These are phyloP conservation scores for Arbacia lixula DNA, from an alignment of 53 echinoderm and acorn worm genomes.

Conservation along the genomic window DNA sequence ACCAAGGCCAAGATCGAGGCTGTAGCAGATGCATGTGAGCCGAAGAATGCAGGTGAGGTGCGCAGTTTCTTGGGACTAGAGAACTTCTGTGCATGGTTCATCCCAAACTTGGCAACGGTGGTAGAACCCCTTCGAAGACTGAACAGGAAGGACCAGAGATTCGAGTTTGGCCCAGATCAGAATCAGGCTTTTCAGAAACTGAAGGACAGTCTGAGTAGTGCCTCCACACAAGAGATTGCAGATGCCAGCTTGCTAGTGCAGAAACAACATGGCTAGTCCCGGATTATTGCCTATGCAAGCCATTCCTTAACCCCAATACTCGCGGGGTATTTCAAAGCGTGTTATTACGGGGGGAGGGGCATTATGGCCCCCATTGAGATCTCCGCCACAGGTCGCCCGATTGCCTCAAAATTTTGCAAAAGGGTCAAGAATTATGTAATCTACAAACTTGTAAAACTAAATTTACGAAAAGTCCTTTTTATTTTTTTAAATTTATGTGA, in stretches of 20 bases:
- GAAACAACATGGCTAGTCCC: slow-evolving; percentile 24
- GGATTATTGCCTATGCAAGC: slow-evolving; percentile 58
- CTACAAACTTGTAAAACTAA: background rate
- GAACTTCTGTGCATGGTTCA: slow-evolving; percentile 59
- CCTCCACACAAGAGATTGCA: slow-evolving; percentile 56
- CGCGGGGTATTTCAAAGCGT: background rate
- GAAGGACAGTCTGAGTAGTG: slow-evolving; percentile 24
- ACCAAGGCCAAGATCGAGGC: slow-evolving; percentile 50
- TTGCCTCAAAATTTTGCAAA: background rate
- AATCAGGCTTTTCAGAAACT: slow-evolving; percentile 53
- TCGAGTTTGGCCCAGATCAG: slow-evolving; percentile 52
- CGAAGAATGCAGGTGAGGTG: slow-evolving; percentile 60
- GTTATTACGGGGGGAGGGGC: background rate
- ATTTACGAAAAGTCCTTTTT: background rate
- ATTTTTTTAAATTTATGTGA: background rate
- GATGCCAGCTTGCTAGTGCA: slow-evolving; percentile 72
- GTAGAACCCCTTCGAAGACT: slow-evolving; percentile 61
- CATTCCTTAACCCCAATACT: slow-evolving; percentile 5
- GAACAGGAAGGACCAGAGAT: slow-evolving; percentile 45
- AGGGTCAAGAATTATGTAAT: background rate
- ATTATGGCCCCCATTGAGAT: background rate
- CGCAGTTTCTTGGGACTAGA: slow-evolving; percentile 68
- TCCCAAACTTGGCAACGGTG: slow-evolving; percentile 55
- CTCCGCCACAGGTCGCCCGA: background rate
- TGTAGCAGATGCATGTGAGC: slow-evolving; percentile 50